Conservation (phyloP, 2,113 vertebrate species). For the Hippocampus guttulatus region DNA sequence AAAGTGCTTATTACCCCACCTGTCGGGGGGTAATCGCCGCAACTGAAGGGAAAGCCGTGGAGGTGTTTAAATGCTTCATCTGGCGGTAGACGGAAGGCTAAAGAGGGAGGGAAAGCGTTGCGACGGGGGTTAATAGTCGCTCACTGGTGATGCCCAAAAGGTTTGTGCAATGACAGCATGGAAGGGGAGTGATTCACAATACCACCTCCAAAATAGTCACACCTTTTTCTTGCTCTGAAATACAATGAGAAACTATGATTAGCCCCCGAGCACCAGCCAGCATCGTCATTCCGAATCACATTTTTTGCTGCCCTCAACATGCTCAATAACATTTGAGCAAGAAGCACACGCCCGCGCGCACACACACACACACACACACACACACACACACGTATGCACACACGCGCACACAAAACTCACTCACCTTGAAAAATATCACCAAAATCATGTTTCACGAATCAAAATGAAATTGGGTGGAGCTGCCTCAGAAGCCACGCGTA, state of each 20-base stretch:
- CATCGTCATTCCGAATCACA: not conserved
- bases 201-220: not conserved
- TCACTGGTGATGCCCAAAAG: conserved; percentile 32
- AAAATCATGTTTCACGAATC: too few species aligned
- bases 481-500: too few species aligned
- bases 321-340: not conserved
- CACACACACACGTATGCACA: too few species aligned
- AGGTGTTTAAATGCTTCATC: conserved; percentile 70
- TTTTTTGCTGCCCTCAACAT: not conserved
- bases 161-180: conserved; percentile 4
- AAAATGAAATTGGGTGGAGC: too few species aligned
- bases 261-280: not conserved
- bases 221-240: not conserved
- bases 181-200: not conserved
- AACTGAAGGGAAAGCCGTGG: conserved; percentile 75
- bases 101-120: conserved; percentile 53
- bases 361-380: too few species aligned
- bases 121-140: conserved; percentile 50
- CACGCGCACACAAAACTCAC: too few species aligned
- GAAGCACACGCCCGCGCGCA: too few species aligned
- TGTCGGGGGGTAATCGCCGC: conserved; percentile 92
- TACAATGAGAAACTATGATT: not conserved
- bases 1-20: conserved; percentile 96
- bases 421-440: too few species aligned
- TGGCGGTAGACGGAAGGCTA: conserved; percentile 58